These are phyloP conservation scores for Brachionus paranguensis DNA, from an alignment of 1,140 invertebrate genomes.

Conservation along the genomic window DNA sequence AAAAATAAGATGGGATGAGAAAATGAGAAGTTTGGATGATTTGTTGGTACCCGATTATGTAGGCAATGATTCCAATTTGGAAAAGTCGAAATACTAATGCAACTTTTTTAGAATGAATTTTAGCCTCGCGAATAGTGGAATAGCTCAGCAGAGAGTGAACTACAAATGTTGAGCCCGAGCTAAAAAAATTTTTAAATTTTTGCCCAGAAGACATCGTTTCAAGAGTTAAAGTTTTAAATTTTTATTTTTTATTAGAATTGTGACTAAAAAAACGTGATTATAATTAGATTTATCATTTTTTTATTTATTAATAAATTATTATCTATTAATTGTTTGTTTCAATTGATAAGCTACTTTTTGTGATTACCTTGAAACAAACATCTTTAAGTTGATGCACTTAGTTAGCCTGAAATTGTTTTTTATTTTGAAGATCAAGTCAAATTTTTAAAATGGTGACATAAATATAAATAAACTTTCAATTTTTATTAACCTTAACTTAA, in stretches of 20 bases:
- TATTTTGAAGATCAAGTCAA: too few species aligned
- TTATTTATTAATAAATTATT: not conserved
- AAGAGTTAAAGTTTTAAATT: not conserved
- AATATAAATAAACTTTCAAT: too few species aligned
- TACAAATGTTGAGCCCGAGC: not conserved
- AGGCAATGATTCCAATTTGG: conserved; percentile 21
- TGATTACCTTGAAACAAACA: too few species aligned
- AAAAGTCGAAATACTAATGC: not conserved
- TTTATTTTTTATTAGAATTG: not conserved
- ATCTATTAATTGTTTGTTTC: too few species aligned
- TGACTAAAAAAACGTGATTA: not conserved
- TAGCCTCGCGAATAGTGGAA: conserved; percentile 12
- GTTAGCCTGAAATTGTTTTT: too few species aligned
- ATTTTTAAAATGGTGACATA: too few species aligned
- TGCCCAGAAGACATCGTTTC: not conserved
- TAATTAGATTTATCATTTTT: not conserved
- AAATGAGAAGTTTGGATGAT: not conserved
- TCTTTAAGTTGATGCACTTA: too few species aligned
- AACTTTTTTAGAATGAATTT: not conserved
- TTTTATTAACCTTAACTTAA: too few species aligned
- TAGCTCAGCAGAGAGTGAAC: not conserved
- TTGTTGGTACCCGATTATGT: conserved; percentile 28
- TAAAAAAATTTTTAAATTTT: not conserved
- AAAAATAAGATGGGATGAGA: not conserved
- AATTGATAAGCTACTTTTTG: too few species aligned